Conservation (phyloP, 1,140 invertebrate species). For the honey bee (Apis mellifera) region DNA sequence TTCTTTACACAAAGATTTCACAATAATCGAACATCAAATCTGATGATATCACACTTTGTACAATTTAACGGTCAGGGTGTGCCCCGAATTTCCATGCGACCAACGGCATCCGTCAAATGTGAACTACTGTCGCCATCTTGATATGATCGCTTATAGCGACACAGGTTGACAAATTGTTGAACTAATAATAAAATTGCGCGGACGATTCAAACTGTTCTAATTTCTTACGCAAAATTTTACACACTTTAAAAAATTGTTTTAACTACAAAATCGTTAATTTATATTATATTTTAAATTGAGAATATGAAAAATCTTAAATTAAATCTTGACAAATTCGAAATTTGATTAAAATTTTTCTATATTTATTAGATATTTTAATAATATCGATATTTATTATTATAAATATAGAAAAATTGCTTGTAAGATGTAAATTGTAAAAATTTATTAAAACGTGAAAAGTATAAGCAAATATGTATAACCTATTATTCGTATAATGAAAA, state of each 20-base stretch:
- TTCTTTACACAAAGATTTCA: slow-evolving; percentile 30
- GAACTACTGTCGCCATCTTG: slow-evolving; percentile 70
- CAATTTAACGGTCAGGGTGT: slow-evolving; percentile 55
- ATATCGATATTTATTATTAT: background rate
- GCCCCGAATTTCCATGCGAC: slow-evolving; percentile 63
- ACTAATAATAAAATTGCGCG: background rate
- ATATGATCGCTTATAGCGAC: slow-evolving; percentile 26
- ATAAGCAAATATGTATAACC: background rate
- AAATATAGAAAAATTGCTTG: background rate
- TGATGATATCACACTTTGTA: slow-evolving; percentile 49
- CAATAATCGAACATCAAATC: slow-evolving; percentile 15
- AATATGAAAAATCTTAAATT: background rate
- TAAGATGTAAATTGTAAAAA: background rate
- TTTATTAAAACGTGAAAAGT: too few species aligned
- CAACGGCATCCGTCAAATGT: slow-evolving; percentile 70
- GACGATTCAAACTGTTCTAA: background rate
- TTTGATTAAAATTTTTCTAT: too few species aligned
- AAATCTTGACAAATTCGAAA: background rate
- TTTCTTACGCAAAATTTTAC: background rate
- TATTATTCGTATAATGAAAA: background rate
- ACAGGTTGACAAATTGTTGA: background rate
- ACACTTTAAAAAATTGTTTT: background rate
- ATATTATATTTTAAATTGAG: background rate
- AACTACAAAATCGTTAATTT: background rate
- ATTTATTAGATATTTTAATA: background rate